Base-by-base conservation (phyloP, 2,797 vertebrate species). In the Pantherophis vulpinus region DNA sequence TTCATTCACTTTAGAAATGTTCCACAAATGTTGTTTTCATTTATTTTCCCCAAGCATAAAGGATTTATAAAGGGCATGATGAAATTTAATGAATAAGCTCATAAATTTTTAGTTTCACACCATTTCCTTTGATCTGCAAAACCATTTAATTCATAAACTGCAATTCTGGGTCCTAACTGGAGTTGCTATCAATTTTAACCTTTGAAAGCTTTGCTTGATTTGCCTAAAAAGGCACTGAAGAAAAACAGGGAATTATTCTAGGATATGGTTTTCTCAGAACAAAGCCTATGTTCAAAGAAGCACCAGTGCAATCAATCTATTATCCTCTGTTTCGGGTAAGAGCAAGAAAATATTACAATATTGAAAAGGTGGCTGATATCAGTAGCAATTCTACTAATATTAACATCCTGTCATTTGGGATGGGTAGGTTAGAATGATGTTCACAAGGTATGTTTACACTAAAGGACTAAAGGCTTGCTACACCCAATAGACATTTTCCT, bases 181-280 rank as follows among this genome's bases (percentile, higher is more conserved):
- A 93, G 56, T 66, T 93, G 91, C 95, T 95, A 95, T 94, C 83
- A 95, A 87, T 96, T 96, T 96, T 95, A 94, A 96, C 93, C 88
- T 96, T 96, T 90, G 93, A 63, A 12, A 95, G 54, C 1, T 92
- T 92, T 94, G 79, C 66, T 61, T 95, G 79, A 91, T 74, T 86
- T 94, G 91, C 63, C 94, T 94, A 96, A 97, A 94, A 2, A 0
- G 93, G 11, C 27, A 93, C 54, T 92, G 92, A 93, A 96, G 63
- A 94, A 91, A 95, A 96, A 96, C 96, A 97, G 96, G 97, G 94
- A 70, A 97, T 96, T 95, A 93, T 2, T n/a, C 70, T 94, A 16
- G 92, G 96, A 94, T 91, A n/a, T 92, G 96, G 91, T 97, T 97
- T 96, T 94, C 93, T 92, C 37, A 89, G 55, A 79, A 42, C 87